Percentiles rank a stretch among this genome's conserved stretches.
Evolutionary conservation across 2,797 vertebrate genomes (phyloP).

Genomic region (Gymnopithys bicolor): DNA sequence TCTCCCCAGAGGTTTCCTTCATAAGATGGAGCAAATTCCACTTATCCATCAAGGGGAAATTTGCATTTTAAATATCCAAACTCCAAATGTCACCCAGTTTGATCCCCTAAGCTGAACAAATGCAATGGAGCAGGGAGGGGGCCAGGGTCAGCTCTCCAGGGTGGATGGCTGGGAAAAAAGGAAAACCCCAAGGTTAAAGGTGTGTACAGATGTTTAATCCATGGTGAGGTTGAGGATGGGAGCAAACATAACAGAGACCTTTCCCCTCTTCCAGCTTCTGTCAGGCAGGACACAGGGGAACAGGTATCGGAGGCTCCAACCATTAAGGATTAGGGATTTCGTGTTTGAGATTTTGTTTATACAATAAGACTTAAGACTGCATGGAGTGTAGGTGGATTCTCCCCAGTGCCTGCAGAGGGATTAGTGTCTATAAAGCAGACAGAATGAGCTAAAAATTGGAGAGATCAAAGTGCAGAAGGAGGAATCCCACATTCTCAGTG

Average conservation of each 20-base stretch:
- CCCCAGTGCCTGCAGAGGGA: constrained; percentile 60
- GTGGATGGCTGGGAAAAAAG: background rate
- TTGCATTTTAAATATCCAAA: constrained; percentile 61
- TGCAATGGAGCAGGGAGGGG: background rate
- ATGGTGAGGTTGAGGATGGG: background rate
- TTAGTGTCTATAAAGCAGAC: constrained; percentile 58
- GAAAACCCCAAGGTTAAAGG: background rate
- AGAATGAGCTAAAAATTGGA: constrained; percentile 58
- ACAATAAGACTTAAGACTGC: constrained; percentile 60
- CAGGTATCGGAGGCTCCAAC: background rate
- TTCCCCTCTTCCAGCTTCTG: background rate
- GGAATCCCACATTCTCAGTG: background rate
- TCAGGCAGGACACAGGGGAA: background rate
- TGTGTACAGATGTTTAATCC: background rate
- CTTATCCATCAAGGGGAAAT: constrained; percentile 22
- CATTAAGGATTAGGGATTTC: constrained; percentile 48
- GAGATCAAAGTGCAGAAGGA: constrained; percentile 50
- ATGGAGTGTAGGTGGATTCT: constrained; percentile 68
- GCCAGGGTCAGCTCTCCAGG: fast-evolving
- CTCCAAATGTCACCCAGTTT: constrained; percentile 54
- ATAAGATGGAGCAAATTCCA: constrained; percentile 65
- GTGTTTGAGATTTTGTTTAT: constrained; percentile 63
- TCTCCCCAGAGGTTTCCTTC: constrained; percentile 61
- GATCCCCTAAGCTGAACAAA: constrained; percentile 59
- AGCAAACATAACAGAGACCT: constrained; percentile 11